Conservation (phyloP, 2,113 vertebrate genomes). For the Dasyurus viverrinus region DNA sequence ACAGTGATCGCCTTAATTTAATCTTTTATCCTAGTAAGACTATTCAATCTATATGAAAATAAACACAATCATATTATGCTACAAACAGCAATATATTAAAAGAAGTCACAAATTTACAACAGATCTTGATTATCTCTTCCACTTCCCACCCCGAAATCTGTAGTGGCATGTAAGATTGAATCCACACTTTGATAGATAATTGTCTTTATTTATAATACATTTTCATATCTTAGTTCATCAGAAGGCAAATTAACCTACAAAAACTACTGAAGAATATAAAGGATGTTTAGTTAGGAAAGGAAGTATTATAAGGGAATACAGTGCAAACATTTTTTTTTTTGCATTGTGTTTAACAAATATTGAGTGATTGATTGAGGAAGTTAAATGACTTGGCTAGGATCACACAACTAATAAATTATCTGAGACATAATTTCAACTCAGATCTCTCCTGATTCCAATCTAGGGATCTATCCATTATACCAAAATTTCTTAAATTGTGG, state of each 20-base stretch:
- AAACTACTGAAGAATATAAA: constrained; percentile 39
- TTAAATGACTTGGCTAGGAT: background rate
- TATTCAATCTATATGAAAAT: constrained; percentile 68
- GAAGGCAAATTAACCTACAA: constrained; percentile 57
- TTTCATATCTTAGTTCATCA: constrained; percentile 61
- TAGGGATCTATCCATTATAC: background rate
- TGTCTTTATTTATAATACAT: constrained; percentile 38
- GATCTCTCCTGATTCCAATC: background rate
- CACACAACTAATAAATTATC: background rate
- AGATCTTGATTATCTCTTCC: constrained; percentile 31
- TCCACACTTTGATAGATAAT: background rate
- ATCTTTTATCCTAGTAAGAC: constrained; percentile 63
- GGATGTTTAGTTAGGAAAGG: background rate
- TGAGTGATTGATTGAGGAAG: no score
- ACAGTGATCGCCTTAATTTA: constrained; percentile 73
- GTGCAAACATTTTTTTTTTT: constrained; percentile 15
- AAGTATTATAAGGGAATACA: background rate
- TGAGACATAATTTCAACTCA: background rate
- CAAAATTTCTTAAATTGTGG: background rate
- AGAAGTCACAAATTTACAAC: constrained; percentile 63
- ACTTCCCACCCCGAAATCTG: constrained; percentile 3
- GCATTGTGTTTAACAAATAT: no score
- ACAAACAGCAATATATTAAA: background rate
- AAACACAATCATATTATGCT: constrained; percentile 73
- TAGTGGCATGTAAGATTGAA: constrained; percentile 19